Evolutionary conservation across 1,140 invertebrate species (phyloP).

Genomic region (Colletes gigas): DNA sequence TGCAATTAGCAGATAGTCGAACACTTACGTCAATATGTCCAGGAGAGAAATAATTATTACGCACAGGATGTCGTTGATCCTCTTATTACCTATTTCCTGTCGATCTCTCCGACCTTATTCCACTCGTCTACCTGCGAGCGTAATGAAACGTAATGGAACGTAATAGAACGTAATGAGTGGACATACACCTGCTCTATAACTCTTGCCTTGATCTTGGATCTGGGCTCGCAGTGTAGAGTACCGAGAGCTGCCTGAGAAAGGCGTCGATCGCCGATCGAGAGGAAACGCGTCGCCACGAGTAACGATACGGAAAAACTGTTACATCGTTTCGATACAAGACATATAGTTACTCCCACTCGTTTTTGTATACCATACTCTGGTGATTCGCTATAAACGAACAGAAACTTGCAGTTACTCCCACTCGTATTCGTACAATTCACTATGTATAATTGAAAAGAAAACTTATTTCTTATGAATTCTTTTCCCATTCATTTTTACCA

Average conservation of each 20-base stretch:
- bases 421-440: too few relatives aligned
- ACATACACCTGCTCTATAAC: conserved; percentile 54
- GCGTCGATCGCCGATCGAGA: conserved; percentile 29
- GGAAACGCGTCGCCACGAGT: background rate
- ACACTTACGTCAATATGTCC: conserved; percentile 17
- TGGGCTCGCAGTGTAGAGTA: background rate
- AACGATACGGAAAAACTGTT: background rate
- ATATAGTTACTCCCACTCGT: too few relatives aligned
- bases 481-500: too few relatives aligned
- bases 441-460: too few relatives aligned
- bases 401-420: too few relatives aligned
- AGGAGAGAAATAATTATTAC: conserved; percentile 50
- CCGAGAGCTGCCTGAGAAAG: conserved; percentile 27
- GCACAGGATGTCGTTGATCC: conserved; percentile 46
- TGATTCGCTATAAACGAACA: too few relatives aligned
- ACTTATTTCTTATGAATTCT: too few relatives aligned
- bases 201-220: conserved; percentile 49
- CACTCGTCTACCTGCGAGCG: conserved; percentile 44
- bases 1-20: conserved; percentile 42
- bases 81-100: conserved; percentile 60
- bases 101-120: conserved; percentile 49
- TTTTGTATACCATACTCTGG: too few relatives aligned
- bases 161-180: conserved; percentile 62
- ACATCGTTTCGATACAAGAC: background rate
- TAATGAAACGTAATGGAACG: conserved; percentile 63